phyloP scores from a whole-genome alignment of 2,888 invertebrate species.

The Drosophila engyochracea region DNA sequence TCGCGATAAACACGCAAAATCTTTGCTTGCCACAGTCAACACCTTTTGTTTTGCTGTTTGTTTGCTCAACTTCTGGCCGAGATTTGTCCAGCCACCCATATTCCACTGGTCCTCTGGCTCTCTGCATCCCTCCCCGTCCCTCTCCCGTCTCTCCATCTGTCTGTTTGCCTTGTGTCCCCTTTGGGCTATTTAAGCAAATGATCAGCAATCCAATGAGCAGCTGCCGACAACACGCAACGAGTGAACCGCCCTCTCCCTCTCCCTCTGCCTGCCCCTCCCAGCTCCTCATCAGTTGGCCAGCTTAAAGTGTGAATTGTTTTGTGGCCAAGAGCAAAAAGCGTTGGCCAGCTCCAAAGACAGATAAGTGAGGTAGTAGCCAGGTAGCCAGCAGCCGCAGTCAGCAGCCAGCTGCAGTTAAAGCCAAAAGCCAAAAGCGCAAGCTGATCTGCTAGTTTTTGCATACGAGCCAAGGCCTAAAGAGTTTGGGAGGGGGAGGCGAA shows the following conservation, averaged over 20 bases:
- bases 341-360: conserved; percentile 37
- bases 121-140: not conserved
- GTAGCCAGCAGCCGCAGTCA: conserved; percentile 37
- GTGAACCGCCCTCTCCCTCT: not conserved
- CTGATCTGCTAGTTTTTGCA: conserved; percentile 68
- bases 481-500: conserved; percentile 1
- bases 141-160: not conserved
- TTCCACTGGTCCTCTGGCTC: not conserved
- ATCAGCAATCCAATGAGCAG: conserved; percentile 59
- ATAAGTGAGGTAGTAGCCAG: conserved; percentile 70
- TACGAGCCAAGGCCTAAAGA: conserved; percentile 43
- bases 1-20: conserved; percentile 80
- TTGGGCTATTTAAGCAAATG: conserved; percentile 81
- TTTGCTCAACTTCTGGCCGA: conserved; percentile 35
- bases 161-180: conserved; percentile 58
- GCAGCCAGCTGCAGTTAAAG: conserved; percentile 23
- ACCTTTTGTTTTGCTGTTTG: conserved; percentile 32
- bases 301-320: conserved; percentile 78
- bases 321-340: conserved; percentile 68
- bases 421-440: conserved; percentile 2
- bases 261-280: not conserved
- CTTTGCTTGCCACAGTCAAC: conserved; percentile 33
- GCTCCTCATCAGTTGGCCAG: not conserved
- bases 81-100: conserved; percentile 74
- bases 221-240: conserved; percentile 70